These are phyloP conservation scores for Nasonia giraulti DNA, from an alignment of 1,140 invertebrate genomes.

Conservation along the genomic window DNA sequence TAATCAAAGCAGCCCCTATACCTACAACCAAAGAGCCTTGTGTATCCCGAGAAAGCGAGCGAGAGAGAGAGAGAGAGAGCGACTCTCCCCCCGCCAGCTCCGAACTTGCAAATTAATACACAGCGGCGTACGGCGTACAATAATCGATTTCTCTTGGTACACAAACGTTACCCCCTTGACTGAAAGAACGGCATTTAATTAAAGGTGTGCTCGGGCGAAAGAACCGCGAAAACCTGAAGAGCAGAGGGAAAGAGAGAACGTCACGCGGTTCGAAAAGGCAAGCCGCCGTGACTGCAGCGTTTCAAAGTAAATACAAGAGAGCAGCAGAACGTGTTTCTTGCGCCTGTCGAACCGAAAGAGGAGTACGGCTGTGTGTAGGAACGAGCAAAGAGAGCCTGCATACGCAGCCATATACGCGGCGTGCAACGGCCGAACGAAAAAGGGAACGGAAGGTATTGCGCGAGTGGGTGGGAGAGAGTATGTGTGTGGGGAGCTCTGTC, in stretches of 20 bases:
- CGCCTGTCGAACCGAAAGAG: slow-evolving; percentile 51
- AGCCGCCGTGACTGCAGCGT: slow-evolving; percentile 22
- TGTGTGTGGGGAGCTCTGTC: neutral
- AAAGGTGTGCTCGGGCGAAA: neutral
- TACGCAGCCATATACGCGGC: neutral
- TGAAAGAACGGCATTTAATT: slow-evolving; percentile 20
- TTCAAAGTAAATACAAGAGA: slow-evolving; percentile 51
- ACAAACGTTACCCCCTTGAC: neutral
- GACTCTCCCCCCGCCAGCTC: neutral
- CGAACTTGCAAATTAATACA: slow-evolving; percentile 20
- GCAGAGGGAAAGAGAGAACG: neutral
- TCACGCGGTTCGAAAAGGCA: slow-evolving; percentile 23
- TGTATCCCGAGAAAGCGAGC: neutral
- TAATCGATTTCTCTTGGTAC: slow-evolving; percentile 11
- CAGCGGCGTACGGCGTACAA: neutral
- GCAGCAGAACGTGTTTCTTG: slow-evolving; percentile 57
- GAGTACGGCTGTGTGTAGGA: neutral
- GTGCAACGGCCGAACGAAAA: neutral
- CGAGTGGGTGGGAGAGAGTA: slow-evolving; percentile 20
- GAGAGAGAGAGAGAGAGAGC: neutral
- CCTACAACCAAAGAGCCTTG: neutral
- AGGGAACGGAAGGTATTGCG: slow-evolving; percentile 5
- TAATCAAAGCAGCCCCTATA: neutral
- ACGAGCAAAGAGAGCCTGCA: neutral
- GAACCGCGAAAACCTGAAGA: neutral